phyloP scores from a whole-genome alignment of 2,113 vertebrate genomes.

The Clarias batrachus region DNA sequence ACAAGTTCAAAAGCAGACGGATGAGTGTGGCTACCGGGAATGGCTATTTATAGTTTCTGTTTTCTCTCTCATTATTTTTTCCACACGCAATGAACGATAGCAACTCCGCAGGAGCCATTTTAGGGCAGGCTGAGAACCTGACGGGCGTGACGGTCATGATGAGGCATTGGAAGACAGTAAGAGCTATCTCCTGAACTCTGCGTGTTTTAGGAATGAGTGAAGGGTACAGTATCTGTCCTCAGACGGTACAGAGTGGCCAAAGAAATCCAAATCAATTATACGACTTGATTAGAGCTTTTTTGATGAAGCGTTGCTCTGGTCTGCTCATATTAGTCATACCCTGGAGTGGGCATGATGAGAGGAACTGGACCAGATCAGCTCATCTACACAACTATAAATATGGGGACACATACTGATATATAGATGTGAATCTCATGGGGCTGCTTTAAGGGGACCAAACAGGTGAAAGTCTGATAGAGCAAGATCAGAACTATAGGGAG shows the following conservation, averaged over 20 bases:
- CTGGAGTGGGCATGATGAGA: conserved; percentile 1
- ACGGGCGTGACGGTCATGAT: conserved; percentile 1
- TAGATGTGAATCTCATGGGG: background rate
- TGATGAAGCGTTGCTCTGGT: background rate
- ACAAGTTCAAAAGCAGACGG: conserved; percentile 58
- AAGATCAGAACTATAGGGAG: too few relatives aligned
- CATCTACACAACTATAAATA: conserved; percentile 4
- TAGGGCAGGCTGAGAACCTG: conserved; percentile 14
- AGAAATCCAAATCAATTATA: conserved; percentile 2
- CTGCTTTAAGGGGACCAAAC: too few relatives aligned
- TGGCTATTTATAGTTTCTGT: conserved; percentile 50
- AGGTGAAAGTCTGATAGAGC: too few relatives aligned
- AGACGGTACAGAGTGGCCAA: background rate
- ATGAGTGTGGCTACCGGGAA: conserved; percentile 44
- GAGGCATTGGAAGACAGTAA: background rate
- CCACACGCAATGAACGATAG: conserved; percentile 27
- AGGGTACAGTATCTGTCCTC: background rate
- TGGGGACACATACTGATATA: background rate
- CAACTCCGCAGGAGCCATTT: conserved; percentile 20
- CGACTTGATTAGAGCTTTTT: conserved; percentile 8
- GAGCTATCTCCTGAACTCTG: background rate
- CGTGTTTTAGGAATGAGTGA: background rate
- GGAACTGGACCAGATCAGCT: conserved; percentile 17
- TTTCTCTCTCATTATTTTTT: conserved; percentile 33
- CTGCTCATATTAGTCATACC: background rate